Percentiles rank a stretch among this genome's conserved stretches.
These are phyloP conservation scores for Drosophila melanogaster DNA, from an alignment of 1,140 invertebrate species.

Conservation along the genomic window Release_6_plus_ISO1_MT NT_033777.3:20627501-20628000, in stretches of 20 bases:
- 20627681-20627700: constrained; percentile 2
- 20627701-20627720: not conserved
- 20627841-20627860: constrained; percentile 73
- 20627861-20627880: constrained; percentile 74
- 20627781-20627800: constrained; percentile 44
- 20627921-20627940: constrained; percentile 74
- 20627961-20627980: constrained; percentile 76
- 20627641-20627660: no score
- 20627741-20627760: constrained; percentile 17
- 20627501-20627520: constrained; percentile 43
- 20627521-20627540: constrained; percentile 17
- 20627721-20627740: not conserved
- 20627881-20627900: constrained; percentile 38
- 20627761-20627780: constrained; percentile 18
- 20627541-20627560: not conserved
- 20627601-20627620: constrained; percentile 4
- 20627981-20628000: constrained; percentile 73
- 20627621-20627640: not conserved
- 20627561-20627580: constrained; percentile 10
- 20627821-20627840: constrained; percentile 36
- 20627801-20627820: constrained; percentile 35
- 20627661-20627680: not conserved
- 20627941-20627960: constrained; percentile 67
- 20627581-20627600: not conserved
- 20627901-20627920: constrained; percentile 43